These are phyloP conservation scores for Erpobdella octoculata DNA, from an alignment of 2,888 invertebrate genomes.

Conservation along the genomic window DNA sequence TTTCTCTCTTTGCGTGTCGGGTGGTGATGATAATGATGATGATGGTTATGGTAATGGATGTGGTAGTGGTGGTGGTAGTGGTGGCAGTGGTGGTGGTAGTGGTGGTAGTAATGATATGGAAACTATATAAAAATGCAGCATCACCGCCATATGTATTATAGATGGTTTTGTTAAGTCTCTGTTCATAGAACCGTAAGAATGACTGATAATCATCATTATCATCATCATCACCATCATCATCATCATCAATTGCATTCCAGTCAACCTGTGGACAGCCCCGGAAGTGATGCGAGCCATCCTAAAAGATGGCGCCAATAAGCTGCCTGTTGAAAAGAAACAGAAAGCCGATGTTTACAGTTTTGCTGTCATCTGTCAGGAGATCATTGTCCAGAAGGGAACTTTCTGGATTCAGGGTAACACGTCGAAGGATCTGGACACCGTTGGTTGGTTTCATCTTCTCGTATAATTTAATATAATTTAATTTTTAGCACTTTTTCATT, in stretches of 20 bases:
- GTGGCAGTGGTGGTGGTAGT: background rate
- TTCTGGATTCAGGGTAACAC: conserved; percentile 44
- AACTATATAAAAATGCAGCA: background rate
- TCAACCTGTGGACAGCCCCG: conserved; percentile 74
- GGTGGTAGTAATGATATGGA: background rate
- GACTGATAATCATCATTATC: no score
- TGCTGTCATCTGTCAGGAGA: conserved; percentile 81
- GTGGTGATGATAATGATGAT: no score
- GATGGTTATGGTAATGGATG: no score
- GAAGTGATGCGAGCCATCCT: conserved; percentile 60
- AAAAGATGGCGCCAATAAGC: conserved; percentile 43
- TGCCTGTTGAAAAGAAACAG: conserved; percentile 45
- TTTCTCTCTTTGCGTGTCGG: no score
- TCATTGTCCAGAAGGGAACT: conserved; percentile 58
- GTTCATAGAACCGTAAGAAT: no score
- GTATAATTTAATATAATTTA: no score
- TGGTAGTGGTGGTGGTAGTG: background rate
- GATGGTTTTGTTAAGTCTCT: background rate
- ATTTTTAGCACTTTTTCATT: no score
- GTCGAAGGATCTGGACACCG: conserved; percentile 43
- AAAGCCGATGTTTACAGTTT: conserved; percentile 69
- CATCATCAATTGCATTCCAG: conserved; percentile 32
- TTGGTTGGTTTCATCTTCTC: background rate
- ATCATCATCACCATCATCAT: no score
- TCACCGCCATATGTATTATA: background rate